Evolutionary conservation across 37 sponge, comb jelly and placozoan genomes (phyloP), one percentile per base, ranked within the genome.

Genomic region (Ephydatia muelleri): DNA sequence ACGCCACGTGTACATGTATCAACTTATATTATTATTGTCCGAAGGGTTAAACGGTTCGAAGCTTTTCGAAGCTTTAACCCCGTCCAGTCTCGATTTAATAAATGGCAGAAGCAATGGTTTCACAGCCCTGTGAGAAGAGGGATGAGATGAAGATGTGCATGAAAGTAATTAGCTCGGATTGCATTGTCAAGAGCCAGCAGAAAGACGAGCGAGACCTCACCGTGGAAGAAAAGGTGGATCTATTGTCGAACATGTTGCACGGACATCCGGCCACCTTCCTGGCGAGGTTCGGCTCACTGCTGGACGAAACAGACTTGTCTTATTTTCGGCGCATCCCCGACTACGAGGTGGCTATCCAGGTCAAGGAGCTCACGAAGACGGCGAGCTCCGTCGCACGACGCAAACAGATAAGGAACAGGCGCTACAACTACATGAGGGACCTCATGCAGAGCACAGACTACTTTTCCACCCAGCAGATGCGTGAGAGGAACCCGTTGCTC

Each of bases 141-240:
- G n/a, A n/a, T 68, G 75, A 81, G 70, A 30, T 78, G 66, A 65
- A 30, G 2, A 86, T 91, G 69, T 91, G 86, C 30, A 38, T 72
- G 28, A 86, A 82, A 34, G 40, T 91, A 27, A 73, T 86, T 25
- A 47, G 69, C 25, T 85, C 95, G 25, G 83, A 68, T 23, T 67
- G 31, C 1, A 86, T 39, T 68, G 87, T 95, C 16, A 83, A 87
- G 78, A 93, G 83, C 66, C 96, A 96, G 72, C 96, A 96, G 72
- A 81, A 78, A 67, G 96, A 82, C 14, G 96, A 96, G 30, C 91
- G 89, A 36, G 96, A 96, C 67, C 82, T 93, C 40, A 86, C 84
- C 6, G 38, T 82, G 12, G 65, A 88, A 33, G 88, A 93, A 77
- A 90, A 91, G 73, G 23, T 84, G 28, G 68, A 48, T 6, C 14